Evolutionary conservation across 2,797 vertebrate species (phyloP), one percentile per base, ranked within the genome.

Genomic region (Coracias cyanogaster): DNA sequence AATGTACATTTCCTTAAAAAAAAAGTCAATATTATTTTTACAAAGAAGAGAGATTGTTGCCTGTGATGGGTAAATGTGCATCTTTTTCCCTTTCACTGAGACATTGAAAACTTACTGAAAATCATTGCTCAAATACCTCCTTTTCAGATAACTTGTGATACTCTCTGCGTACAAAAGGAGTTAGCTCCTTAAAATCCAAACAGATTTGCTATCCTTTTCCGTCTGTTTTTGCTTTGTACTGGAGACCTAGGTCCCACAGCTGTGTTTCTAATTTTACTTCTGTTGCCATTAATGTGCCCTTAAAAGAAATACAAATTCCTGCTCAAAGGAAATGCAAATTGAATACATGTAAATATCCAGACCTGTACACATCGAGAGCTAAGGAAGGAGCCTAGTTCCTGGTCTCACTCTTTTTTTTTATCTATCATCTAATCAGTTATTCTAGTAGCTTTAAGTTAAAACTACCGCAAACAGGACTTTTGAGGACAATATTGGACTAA

Each of bases 261-360:
- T 89, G 24, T 76, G 77, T 54, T 95, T 93, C 82, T 83, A 62
- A 46, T 88, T 86, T 88, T 76, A 26, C 26, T 88, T 76, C 39
- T 65, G 4, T 88, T 82, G 51, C 41, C 22, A 8, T 86, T 92
- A 62, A 43, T 37, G 9, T 39, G 31, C 1, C 0, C 19, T 84
- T 93, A 62, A 85, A 76, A 80, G 35, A 82, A 79, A 73, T 54
- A 46, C 12, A 62, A 86, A 93, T 82, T 92, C n/a, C 25, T 60
- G 15, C 66, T 77, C 35, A 77, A 66, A 64, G 84, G 31, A 87
- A 85, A 66, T 60, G 51, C 55, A 89, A 3, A 66, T 52, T 70
- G 26, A 62, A 15, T 76, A 39, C 5, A 21, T 28, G 29, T 46
- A 73, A 73, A 29, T 93, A 74, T 69, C n/a, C 46, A 85, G 76